Evolutionary conservation across 2,888 invertebrate species (phyloP), one percentile per base, ranked within the genome.

Genomic region (Cantharis rustica): DNA sequence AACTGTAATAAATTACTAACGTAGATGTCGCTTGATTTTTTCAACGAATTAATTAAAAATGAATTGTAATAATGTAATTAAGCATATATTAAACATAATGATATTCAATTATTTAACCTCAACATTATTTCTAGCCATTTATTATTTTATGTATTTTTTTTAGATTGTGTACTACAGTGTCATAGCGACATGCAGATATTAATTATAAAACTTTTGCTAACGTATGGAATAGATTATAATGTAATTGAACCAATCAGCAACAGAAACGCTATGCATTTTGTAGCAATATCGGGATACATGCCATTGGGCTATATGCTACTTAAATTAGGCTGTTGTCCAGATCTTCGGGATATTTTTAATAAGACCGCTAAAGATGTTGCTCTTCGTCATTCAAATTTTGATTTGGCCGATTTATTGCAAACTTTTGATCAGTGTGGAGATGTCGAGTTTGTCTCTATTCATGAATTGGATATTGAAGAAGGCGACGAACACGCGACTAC

Each of bases 261-360:
- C 10, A 87, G 90, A 13, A 90, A 90, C 80, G 88, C 89, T 0
- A 83, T 91, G 61, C 90, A 91, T 82, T 89, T 89, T 77, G 90
- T 89, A 13, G 90, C 90, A 2, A 89, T 90, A 87, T 88, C 88
- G 76, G 88, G 90, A 78, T 89, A 90, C 78, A 84, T 85, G 62
- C 81, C 79, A 2, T 85, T 90, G 1, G 88, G 89, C 16, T 75
- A 79, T 5, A 81, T 88, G 61, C 85, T 90, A 9, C 74, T 89
- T 1, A 80, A 85, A 0, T 82, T 88, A 3, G 90, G 89, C 20
- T 89, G 89, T 10, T 83, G 89, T 81, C 75, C 88, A 1, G 81
- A 82, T 62, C 78, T 83, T 20, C 83, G 74, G 1, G 90, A 90
- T 81, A 87, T 87, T 73, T 86, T 88, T 77, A 81, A 86, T 31